Base-by-base conservation (phyloP, 2,888 invertebrate species). In the Theretra japonica region DNA sequence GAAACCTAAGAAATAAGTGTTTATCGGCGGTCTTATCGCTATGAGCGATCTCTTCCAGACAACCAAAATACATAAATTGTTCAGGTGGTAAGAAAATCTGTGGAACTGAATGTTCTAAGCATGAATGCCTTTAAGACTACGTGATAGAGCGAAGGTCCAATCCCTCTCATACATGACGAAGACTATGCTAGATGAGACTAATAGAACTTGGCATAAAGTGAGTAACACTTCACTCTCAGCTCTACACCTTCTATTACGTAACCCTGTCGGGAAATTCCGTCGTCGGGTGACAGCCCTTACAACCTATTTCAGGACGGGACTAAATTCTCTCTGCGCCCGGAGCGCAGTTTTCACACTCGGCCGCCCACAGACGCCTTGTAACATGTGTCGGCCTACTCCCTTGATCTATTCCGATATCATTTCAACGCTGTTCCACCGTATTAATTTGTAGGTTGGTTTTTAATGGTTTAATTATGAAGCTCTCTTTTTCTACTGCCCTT, bases 321-420 rank as follows among this genome's bases (percentile, higher is more conserved):
- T 41, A 15, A 57, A 33, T 69, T 57, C 15, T 33, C 25, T 57
- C 17, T 69, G 28, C 53, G 53, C 69, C 28, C 21, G 41, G 48
- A 48, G n/a, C 50, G 68, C 58, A 72, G 58, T 72, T 72, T 72
- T 72, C 59, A 69, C 69, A 72, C 68, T 72, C 21, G n/a, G 59
- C 30, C 68, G 69, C 50, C 28, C 68, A 48, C 58, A 58, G 58
- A 62, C 33, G 53, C 53, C 30, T 30, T 28, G 48, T 17, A 62
- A 53, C 60, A 70, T 70, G 50, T 62, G 28, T 33, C 62, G 62
- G 30, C 33, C 58, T 28, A 19, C n/a, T 70, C 30, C 11, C 62
- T 68, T 69, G 72, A 72, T 72, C 69, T 68, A 68, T 58, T 72
- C 30, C 50, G 69, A 59, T 59, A 53, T 21, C 59, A 23, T 19